Evolutionary conservation across 2,888 invertebrate genomes (phyloP), one percentile per base, ranked within the genome.

Genomic region (Apamea monoglypha): DNA sequence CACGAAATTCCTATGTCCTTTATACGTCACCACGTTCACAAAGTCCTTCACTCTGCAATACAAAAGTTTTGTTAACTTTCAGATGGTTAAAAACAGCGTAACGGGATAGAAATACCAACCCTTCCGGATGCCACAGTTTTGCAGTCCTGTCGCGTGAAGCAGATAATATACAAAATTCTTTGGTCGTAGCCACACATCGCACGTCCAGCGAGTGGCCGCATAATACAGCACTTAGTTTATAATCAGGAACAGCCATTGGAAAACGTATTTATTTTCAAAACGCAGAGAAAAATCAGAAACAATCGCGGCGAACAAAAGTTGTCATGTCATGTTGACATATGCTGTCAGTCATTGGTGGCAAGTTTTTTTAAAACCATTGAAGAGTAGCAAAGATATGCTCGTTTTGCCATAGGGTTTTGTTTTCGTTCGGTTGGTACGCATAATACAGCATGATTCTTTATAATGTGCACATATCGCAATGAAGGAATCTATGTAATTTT

Each of bases 61-160:
- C 64, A 79, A 79, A 67, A 70, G 56, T 63, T 77, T 79, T 10
- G 47, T 82, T 83, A 82, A 71, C 47, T 76, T 75, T 59, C 74
- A 67, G 59, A 72, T n/a, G 40, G 53, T 40, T 71, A 68, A 64
- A 12, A 74, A 77, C 32, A 77, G 67, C 76, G 44, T 78, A 78
- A 74, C 80, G 63, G 56, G 29, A 70, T 72, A 78, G 81, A 81
- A 74, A 85, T 86, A 93, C 94, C 93, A 96, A 98, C 98, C 98
- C 98, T 92, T 97, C 98, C 64, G 98, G 98, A 92, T 97, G 98
- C 99, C 99, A 99, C 63, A 99, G 96, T 95, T 98, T 98, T 2
- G 98, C 98, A 29, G 98, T 98, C 94, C 98, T 98, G 95, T 99
- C 99, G 90, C 99, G 97, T 8, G 99, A 99, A 44, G 98, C 98